Percentiles rank a stretch among this genome's conserved stretches.
Conservation (phyloP, 2,113 vertebrate species). For the Butorides virescens region DNA sequence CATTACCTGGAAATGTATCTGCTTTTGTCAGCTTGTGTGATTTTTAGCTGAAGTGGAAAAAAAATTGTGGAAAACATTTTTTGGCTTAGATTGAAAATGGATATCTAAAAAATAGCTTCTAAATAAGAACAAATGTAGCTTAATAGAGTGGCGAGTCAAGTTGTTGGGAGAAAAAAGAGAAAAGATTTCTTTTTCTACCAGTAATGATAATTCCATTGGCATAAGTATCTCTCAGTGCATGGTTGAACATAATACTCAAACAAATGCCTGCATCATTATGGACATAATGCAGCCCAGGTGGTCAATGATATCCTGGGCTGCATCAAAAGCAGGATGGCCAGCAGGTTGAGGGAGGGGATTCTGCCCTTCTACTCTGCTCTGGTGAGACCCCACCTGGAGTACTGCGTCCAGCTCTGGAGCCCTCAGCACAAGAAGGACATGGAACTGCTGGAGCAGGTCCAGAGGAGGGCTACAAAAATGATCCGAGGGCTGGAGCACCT, state of each 20-base stretch:
- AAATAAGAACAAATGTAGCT: conserved; percentile 19
- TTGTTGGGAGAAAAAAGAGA: background rate
- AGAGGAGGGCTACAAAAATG: too few species aligned
- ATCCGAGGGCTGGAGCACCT: too few species aligned
- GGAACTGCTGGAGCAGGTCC: too few species aligned
- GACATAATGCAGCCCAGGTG: background rate
- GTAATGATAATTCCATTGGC: background rate
- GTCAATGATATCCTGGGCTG: too few species aligned
- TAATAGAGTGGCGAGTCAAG: background rate
- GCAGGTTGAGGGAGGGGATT: too few species aligned
- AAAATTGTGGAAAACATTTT: background rate
- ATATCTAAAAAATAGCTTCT: background rate
- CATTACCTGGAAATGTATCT: background rate
- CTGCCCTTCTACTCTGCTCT: too few species aligned
- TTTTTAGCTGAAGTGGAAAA: background rate
- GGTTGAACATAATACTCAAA: conserved; percentile 12
- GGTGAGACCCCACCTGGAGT: too few species aligned
- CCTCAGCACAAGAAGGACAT: too few species aligned
- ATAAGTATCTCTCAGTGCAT: background rate
- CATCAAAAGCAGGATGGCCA: too few species aligned
- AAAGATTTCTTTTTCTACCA: background rate
- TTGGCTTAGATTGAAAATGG: background rate
- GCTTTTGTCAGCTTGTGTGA: background rate
- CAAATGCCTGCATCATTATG: background rate
- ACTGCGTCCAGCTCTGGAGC: too few species aligned